These are phyloP conservation scores for Aplysina aerophoba DNA, from an alignment of 37 sponge, comb jelly and placozoan genomes.

Conservation along the genomic window DNA sequence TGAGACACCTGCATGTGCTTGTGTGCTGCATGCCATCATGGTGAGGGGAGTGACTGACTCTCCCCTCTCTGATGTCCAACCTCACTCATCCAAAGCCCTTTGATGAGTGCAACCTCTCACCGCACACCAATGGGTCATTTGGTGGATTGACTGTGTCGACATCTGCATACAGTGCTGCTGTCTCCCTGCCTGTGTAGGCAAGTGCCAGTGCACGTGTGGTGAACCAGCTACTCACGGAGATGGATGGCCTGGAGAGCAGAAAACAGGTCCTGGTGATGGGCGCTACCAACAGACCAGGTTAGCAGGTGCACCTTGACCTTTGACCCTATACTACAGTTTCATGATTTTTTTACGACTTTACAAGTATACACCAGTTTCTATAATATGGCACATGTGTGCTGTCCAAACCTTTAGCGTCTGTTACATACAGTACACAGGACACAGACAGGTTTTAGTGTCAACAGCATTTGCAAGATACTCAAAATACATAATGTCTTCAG, in stretches of 20 bases:
- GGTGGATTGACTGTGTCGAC: not conserved
- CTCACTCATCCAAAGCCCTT: not conserved
- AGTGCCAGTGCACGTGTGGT: constrained; percentile 92
- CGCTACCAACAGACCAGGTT: constrained; percentile 95
- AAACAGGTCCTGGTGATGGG: constrained; percentile 96
- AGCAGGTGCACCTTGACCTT: too few species aligned
- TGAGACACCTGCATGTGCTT: not conserved
- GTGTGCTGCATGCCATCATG: not conserved
- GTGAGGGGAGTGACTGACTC: not conserved
- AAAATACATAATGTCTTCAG: too few species aligned
- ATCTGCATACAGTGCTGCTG: not conserved
- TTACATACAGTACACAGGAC: too few species aligned
- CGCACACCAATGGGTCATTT: not conserved
- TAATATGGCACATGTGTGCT: too few species aligned
- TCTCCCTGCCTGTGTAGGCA: constrained; percentile 45
- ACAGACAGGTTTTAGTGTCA: too few species aligned
- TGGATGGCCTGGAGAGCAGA: constrained; percentile 95
- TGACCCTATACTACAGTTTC: too few species aligned
- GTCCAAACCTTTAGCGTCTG: too few species aligned
- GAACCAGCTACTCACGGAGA: constrained; percentile 97
- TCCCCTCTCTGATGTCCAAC: not conserved
- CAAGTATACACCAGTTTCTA: too few species aligned
- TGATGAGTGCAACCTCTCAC: not conserved
- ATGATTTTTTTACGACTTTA: too few species aligned
- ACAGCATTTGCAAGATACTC: too few species aligned